Evolutionary conservation across 2,113 vertebrate species (phyloP).

Genomic region (Triplophysa dalaica): DNA sequence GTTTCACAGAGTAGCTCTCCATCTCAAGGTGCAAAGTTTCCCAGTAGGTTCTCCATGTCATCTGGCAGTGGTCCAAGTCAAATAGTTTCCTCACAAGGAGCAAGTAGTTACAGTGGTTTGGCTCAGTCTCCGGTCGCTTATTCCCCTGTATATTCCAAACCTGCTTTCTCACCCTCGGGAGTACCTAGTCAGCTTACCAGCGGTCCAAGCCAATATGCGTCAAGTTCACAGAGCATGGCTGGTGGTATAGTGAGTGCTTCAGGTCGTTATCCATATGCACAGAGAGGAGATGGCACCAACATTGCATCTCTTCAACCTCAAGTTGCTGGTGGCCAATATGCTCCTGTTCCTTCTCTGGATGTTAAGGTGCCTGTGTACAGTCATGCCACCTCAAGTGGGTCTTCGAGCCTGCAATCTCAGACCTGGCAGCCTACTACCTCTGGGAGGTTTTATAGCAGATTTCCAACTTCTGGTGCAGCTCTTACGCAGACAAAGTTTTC

Average conservation of each 20-base stretch:
- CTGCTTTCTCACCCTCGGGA: background rate
- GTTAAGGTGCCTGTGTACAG: background rate
- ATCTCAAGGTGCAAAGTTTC: too few species aligned
- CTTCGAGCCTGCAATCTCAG: background rate
- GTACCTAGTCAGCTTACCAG: background rate
- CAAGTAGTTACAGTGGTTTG: too few species aligned
- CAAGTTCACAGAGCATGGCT: background rate
- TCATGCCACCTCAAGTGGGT: background rate
- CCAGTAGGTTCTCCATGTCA: too few species aligned
- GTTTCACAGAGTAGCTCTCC: too few species aligned
- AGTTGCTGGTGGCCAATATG: background rate
- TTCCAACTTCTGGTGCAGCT: background rate
- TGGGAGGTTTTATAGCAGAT: background rate
- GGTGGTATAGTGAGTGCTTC: background rate
- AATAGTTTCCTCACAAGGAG: too few species aligned
- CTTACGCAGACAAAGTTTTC: background rate
- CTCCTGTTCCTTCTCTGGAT: background rate
- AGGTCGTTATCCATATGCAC: background rate
- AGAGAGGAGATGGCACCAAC: background rate
- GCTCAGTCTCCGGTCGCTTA: too few species aligned
- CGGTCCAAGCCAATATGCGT: background rate
- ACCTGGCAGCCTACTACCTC: background rate
- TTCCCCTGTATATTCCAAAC: background rate
- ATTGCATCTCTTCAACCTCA: background rate
- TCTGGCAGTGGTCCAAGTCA: too few species aligned